Conservation (phyloP, 2,797 vertebrate genomes). For the Enoplosus armatus region DNA sequence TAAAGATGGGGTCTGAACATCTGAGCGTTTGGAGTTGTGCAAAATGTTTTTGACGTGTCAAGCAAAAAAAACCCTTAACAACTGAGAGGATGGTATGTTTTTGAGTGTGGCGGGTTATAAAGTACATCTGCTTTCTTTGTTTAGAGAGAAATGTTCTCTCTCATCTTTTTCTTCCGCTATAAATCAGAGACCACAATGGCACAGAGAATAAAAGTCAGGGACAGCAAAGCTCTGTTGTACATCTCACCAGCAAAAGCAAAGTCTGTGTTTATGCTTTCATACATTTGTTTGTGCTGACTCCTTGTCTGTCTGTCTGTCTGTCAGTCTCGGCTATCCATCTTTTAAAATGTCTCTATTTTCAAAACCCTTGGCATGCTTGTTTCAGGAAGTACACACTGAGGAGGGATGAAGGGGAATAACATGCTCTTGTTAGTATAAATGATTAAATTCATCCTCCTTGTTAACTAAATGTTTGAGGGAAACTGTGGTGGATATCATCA, state of each 20-base stretch:
- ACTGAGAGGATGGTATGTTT: conserved; percentile 72
- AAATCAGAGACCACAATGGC: conserved; percentile 82
- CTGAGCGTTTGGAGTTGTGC: conserved; percentile 46
- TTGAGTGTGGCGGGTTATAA: conserved; percentile 73
- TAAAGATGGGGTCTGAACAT: conserved; percentile 63
- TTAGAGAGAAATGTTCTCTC: conserved; percentile 81
- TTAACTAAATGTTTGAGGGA: conserved; percentile 57
- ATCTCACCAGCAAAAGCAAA: conserved; percentile 61
- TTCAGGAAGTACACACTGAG: conserved; percentile 50
- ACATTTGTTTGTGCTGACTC: conserved; percentile 71
- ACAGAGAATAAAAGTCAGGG: conserved; percentile 75
- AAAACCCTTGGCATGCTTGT: conserved; percentile 48
- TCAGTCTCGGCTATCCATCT: conserved; percentile 55
- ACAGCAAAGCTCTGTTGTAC: conserved; percentile 70
- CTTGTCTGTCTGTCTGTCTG: conserved; percentile 57
- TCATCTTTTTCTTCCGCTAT: conserved; percentile 78
- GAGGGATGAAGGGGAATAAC: conserved; percentile 28
- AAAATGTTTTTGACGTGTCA: conserved; percentile 67
- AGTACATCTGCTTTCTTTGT: conserved; percentile 87
- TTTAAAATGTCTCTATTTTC: conserved; percentile 67
- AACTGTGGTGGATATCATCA: conserved; percentile 59
- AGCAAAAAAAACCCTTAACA: conserved; percentile 59
- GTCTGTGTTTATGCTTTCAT: conserved; percentile 74
- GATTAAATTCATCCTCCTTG: conserved; percentile 59
- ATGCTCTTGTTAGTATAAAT: conserved; percentile 51